These are phyloP conservation scores for Rhogogaster chlorosoma DNA, from an alignment of 2,888 invertebrate genomes.

Conservation along the genomic window DNA sequence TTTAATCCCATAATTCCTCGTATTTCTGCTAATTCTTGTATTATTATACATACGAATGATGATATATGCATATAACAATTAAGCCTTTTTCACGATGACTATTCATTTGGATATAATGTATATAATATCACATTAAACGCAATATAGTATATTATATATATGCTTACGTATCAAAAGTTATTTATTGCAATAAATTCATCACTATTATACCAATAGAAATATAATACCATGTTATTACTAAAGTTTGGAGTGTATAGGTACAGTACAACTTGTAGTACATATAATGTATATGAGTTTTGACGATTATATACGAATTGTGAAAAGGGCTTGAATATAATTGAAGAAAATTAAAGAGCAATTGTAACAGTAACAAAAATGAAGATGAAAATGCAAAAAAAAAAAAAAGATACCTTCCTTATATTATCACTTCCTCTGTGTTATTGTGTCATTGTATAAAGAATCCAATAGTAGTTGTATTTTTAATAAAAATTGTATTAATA, in stretches of 20 bases:
- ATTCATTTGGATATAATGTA: background rate
- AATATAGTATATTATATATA: background rate
- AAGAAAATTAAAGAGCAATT: conserved; percentile 18
- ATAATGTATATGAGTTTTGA: background rate
- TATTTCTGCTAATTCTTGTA: background rate
- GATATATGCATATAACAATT: background rate
- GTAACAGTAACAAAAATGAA: background rate
- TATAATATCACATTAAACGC: background rate
- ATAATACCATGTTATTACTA: background rate
- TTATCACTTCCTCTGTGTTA: conserved; percentile 28
- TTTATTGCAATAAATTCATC: conserved; percentile 18
- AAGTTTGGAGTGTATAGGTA: background rate
- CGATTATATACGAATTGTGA: background rate
- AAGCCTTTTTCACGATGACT: conserved; percentile 22
- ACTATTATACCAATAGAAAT: background rate
- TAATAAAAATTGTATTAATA: conserved; percentile 34
- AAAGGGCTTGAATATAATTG: conserved; percentile 4
- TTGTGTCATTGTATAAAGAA: conserved; percentile 44
- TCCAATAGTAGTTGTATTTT: conserved; percentile 45
- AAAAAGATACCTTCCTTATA: background rate
- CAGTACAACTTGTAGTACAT: no score
- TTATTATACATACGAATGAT: background rate
- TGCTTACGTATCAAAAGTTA: conserved; percentile 14
- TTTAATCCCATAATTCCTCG: background rate
- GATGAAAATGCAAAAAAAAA: background rate